Percentiles rank a stretch among this genome's conserved stretches.
These are phyloP conservation scores for Fulmarus glacialis DNA, from an alignment of 2,113 vertebrate genomes.

Conservation along the genomic window DNA sequence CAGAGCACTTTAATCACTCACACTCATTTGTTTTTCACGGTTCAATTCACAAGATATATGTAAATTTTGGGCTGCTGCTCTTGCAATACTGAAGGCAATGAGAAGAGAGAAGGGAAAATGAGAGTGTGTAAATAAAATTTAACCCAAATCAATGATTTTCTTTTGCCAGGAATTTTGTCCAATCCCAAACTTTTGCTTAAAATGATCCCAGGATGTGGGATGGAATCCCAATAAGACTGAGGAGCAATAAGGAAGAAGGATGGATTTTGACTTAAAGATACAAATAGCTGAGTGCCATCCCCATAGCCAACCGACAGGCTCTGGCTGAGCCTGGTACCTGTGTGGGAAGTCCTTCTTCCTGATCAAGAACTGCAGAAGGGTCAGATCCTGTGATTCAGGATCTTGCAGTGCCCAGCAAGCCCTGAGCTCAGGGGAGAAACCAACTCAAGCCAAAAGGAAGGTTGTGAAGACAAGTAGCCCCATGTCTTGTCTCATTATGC, in stretches of 20 bases:
- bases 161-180: background rate
- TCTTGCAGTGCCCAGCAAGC: background rate
- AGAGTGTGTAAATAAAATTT: background rate
- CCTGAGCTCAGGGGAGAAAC: background rate
- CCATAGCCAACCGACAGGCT: background rate
- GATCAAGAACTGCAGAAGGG: background rate
- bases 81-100: background rate
- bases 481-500: background rate
- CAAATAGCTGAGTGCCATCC: background rate
- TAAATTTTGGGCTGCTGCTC: background rate
- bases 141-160: background rate
- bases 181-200: background rate
- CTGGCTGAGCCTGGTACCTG: background rate
- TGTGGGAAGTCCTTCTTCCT: background rate
- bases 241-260: background rate
- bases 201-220: rapidly evolving
- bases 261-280: background rate
- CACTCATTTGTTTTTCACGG: background rate
- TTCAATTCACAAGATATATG: background rate
- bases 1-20: background rate
- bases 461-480: background rate
- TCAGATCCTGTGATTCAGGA: background rate
- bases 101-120: background rate
- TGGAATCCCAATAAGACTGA: background rate
- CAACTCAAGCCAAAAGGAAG: background rate